Evolutionary conservation across 2,888 invertebrate species (phyloP).

Genomic region (Heliconius ethilla): DNA sequence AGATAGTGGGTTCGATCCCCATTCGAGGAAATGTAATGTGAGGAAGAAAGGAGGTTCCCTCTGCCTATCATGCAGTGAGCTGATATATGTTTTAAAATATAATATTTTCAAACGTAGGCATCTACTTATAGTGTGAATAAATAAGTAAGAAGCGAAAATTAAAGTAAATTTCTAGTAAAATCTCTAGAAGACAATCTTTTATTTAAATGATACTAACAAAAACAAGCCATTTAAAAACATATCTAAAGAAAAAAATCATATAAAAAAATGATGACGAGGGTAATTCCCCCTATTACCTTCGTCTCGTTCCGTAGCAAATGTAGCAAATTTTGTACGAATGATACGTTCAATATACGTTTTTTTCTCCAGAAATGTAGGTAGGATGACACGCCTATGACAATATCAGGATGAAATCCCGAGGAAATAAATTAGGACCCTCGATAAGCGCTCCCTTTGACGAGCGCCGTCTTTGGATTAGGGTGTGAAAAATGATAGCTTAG

Average conservation of each 20-base stretch:
- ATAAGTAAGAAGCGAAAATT: neutral
- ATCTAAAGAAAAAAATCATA: neutral
- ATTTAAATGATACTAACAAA: neutral
- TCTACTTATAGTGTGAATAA: neutral
- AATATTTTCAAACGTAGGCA: no score
- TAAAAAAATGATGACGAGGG: conserved; percentile 12
- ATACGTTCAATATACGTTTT: conserved; percentile 39
- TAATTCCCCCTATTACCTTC: conserved; percentile 26
- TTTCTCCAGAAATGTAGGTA: conserved; percentile 36
- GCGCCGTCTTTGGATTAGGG: conserved; percentile 76
- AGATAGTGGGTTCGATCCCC: no score
- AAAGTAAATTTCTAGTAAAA: neutral
- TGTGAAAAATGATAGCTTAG: conserved; percentile 79
- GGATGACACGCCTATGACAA: conserved; percentile 63
- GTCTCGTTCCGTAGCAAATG: conserved; percentile 22
- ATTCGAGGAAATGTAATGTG: no score
- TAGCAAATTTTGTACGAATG: conserved; percentile 30
- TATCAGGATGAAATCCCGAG: conserved; percentile 71
- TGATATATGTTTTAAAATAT: no score
- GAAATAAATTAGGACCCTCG: conserved; percentile 77
- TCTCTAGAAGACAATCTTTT: neutral
- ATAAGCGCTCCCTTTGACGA: conserved; percentile 81
- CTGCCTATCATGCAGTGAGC: no score
- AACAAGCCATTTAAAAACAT: neutral
- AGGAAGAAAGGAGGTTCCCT: no score